Evolutionary conservation across 1,140 invertebrate species (phyloP), one percentile per base, ranked within the genome.

Genomic region (Pteromalus puparum): DNA sequence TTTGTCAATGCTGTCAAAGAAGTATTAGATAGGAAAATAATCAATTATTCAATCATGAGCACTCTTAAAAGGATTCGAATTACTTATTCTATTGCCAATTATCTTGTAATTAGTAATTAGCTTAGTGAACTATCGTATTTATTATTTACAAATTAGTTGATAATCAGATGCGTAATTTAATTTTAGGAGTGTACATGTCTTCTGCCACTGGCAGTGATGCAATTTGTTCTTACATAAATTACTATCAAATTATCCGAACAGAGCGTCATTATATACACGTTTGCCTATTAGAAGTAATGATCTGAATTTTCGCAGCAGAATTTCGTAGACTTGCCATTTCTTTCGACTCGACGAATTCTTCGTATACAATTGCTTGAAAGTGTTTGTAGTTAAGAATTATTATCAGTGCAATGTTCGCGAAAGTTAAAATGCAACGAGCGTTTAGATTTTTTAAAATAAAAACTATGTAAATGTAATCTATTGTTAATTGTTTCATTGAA

Each of bases 11-110:
- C 34, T 81, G 30, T 75, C 24, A 3, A 72, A 48, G 28, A 42
- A 85, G 34, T 85, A 85, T 85, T 85, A 85, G 83, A 76, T 85
- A 85, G 78, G 34, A 75, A 85, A 81, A 81, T 81, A 81, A 81
- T 76, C 21, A 81, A 80, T 84, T 78, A 53, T 76, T 77, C 28
- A 61, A 65, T 74, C n/a, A 80, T 61, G 48, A 74, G 24, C 73
- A 76, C 38, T 84, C 83, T 76, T 81, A 38, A 53, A 77, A 78
- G 21, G 70, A 75, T 67, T 68, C 75, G 30, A 81, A 81, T 84
- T 78, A 83, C 65, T 72, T 73, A 67, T 81, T 80, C 24, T 48
- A 72, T 84, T 84, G 30, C 24, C 28, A 77, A 81, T 72, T 84
- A 75, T 73, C 76, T 67, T 83, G 42, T 84, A 77, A 76, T 46